Percentiles rank a stretch among this genome's conserved stretches.
Evolutionary conservation across 1,140 invertebrate species (phyloP).

Genomic region (Idris sp.): DNA sequence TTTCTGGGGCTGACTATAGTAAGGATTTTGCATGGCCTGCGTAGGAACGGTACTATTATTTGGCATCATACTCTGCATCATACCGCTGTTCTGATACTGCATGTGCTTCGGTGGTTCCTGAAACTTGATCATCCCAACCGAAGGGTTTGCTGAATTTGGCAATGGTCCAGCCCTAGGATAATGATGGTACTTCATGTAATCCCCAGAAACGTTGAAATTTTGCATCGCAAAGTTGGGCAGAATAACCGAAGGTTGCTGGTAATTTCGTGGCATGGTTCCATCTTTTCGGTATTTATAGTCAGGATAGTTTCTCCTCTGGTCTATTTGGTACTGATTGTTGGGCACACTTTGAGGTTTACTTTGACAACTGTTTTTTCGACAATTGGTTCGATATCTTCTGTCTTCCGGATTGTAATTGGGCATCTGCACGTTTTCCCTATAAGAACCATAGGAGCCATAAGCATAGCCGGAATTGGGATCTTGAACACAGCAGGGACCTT

Average conservation of each 20-base stretch:
- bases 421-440: constrained; percentile 69
- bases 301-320: constrained; percentile 67
- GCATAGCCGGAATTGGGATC: constrained; percentile 68
- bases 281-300: constrained; percentile 74
- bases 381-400: constrained; percentile 64
- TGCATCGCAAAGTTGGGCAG: constrained; percentile 70
- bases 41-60: constrained; percentile 55
- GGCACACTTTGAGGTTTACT: constrained; percentile 62
- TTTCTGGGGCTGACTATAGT: constrained; percentile 68
- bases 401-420: constrained; percentile 62
- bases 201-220: constrained; percentile 67
- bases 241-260: constrained; percentile 63
- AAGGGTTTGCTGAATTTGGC: constrained; percentile 49
- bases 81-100: constrained; percentile 67
- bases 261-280: constrained; percentile 61
- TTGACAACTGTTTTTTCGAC: constrained; percentile 68
- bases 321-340: constrained; percentile 56
- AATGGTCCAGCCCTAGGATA: constrained; percentile 66
- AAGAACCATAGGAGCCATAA: constrained; percentile 68
- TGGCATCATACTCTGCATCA: constrained; percentile 63
- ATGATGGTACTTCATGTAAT: constrained; percentile 72
- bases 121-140: constrained; percentile 70
- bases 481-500: constrained; percentile 71
- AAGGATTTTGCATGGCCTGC: constrained; percentile 68
- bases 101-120: constrained; percentile 68